A percentile compares a stretch with the other conserved stretches of the same genome.
Evolutionary conservation across 2,113 vertebrate species (phyloP).

Genomic region (Zapornia atra): DNA sequence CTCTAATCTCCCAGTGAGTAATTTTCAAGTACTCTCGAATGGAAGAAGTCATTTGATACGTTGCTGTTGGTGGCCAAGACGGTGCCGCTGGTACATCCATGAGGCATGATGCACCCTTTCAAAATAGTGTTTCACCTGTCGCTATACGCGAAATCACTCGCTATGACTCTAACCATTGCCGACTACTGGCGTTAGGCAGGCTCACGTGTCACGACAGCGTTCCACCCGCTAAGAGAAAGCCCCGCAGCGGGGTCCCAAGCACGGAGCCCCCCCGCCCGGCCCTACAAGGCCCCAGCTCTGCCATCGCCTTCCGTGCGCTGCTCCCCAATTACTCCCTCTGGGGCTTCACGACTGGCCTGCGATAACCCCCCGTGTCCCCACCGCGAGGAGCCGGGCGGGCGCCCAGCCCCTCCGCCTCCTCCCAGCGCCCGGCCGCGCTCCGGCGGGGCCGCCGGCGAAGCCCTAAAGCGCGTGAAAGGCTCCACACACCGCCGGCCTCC

Average conservation of each 20-base stretch:
- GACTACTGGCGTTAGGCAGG: accelerated
- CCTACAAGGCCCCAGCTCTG: accelerated
- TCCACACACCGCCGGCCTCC: background rate
- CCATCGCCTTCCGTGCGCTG: background rate
- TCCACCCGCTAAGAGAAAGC: background rate
- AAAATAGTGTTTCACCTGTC: slow-evolving; percentile 32
- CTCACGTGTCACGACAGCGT: accelerated
- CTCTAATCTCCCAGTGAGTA: background rate
- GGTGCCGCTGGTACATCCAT: background rate
- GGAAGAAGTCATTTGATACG: background rate
- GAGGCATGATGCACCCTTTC: background rate
- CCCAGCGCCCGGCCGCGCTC: background rate
- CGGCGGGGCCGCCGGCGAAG: background rate
- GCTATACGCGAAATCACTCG: background rate
- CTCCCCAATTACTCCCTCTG: background rate
- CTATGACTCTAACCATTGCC: background rate
- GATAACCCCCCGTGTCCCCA: background rate
- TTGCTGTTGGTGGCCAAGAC: background rate
- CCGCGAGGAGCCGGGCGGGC: background rate
- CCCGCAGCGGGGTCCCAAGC: accelerated
- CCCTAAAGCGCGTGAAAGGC: background rate
- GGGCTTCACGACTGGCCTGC: accelerated
- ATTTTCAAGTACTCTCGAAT: background rate
- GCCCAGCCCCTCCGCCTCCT: background rate
- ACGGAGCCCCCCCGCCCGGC: accelerated